phyloP scores from a whole-genome alignment of 35 echinoderm and acorn worm genomes.

The Patiria miniata region DNA sequence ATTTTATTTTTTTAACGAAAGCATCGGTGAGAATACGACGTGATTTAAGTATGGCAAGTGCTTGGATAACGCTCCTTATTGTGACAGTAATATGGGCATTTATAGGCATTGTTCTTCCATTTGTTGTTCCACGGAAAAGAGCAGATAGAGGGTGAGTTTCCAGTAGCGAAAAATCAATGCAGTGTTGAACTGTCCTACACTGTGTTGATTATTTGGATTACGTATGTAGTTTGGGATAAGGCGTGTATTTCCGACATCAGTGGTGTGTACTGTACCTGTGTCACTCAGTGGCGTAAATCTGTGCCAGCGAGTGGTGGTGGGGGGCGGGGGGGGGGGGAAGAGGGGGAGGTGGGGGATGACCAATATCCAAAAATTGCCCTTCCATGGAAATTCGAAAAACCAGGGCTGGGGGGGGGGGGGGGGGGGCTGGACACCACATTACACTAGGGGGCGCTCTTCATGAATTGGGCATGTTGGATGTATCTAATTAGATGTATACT shows the following conservation, averaged over 20 bases:
- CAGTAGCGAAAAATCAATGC: background rate
- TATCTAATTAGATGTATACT: too few species aligned
- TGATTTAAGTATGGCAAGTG: background rate
- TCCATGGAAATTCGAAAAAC: background rate
- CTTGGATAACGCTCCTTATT: background rate
- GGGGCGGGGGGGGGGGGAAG: background rate
- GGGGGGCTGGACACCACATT: too few species aligned
- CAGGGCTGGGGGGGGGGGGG: too few species aligned
- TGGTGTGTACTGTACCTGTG: background rate
- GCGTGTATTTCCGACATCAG: background rate
- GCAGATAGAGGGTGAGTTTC: constrained; percentile 39
- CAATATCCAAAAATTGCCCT: too few species aligned
- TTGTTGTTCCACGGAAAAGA: constrained; percentile 37
- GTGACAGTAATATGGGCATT: constrained; percentile 31
- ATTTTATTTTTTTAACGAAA: too few species aligned
- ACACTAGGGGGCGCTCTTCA: too few species aligned
- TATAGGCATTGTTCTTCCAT: constrained; percentile 30
- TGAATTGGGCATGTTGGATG: too few species aligned
- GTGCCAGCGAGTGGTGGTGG: background rate
- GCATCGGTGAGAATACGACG: background rate
- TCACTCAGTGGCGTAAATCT: too few species aligned
- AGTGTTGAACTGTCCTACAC: background rate
- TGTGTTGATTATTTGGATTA: background rate
- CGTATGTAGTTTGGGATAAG: background rate
- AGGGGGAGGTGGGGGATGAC: too few species aligned